These are phyloP conservation scores for Zaprionus capensis DNA, from an alignment of 1,140 invertebrate genomes.

Conservation along the genomic window DNA sequence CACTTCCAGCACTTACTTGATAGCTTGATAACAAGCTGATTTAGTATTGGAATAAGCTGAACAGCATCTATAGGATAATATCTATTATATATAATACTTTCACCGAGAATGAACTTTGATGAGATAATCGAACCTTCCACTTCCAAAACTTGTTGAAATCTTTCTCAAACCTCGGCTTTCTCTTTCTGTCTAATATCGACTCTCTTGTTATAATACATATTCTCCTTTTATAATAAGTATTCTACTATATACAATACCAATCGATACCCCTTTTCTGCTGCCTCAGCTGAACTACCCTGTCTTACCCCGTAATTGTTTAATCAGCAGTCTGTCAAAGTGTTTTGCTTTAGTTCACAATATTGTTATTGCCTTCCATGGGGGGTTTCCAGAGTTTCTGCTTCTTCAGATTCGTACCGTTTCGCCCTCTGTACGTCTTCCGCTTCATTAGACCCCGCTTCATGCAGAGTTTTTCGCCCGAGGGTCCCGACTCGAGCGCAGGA, in stretches of 20 bases:
- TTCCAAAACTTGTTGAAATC: no score
- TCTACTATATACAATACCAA: background rate
- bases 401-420: background rate
- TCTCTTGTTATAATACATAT: background rate
- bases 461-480: slow-evolving; percentile 33
- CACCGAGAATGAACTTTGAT: no score
- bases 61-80: no score
- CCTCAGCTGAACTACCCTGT: background rate
- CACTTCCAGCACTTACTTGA: background rate
- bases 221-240: background rate
- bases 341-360: slow-evolving; percentile 27
- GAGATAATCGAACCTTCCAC: no score
- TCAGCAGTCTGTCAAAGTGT: slow-evolving; percentile 26
- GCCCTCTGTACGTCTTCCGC: slow-evolving; percentile 33
- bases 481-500: slow-evolving; percentile 19
- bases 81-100: no score
- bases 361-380: slow-evolving; percentile 11
- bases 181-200: no score
- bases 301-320: slow-evolving; percentile 27
- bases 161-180: no score
- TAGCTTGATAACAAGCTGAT: no score
- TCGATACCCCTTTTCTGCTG: background rate
- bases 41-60: no score
- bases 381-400: background rate
- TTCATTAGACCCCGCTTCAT: slow-evolving; percentile 59